Evolutionary conservation across 2,888 invertebrate species (phyloP).

Genomic region (Amphipyra berbera): DNA sequence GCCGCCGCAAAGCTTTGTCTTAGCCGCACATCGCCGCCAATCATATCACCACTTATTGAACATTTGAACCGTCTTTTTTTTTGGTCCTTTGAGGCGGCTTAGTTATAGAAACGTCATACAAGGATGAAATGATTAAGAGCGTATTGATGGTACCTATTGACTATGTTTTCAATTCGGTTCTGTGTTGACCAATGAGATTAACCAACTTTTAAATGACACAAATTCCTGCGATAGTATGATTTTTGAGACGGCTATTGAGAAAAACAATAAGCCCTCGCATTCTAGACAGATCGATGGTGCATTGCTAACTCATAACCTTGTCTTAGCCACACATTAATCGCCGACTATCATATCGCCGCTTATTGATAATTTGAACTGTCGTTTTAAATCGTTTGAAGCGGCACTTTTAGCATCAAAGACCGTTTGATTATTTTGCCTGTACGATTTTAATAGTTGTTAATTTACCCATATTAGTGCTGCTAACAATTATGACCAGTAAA

Average conservation of each 20-base stretch:
- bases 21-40: slow-evolving; percentile 72
- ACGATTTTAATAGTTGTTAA: too few relatives aligned
- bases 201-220: too few relatives aligned
- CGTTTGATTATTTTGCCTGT: too few relatives aligned
- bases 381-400: background rate
- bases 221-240: too few relatives aligned
- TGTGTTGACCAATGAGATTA: background rate
- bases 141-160: slow-evolving; percentile 5
- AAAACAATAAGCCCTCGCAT: too few relatives aligned
- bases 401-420: too few relatives aligned
- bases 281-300: too few relatives aligned
- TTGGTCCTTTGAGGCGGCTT: too few relatives aligned
- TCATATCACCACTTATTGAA: slow-evolving; percentile 69
- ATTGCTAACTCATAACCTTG: too few relatives aligned
- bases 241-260: too few relatives aligned
- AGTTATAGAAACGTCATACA: slow-evolving; percentile 4
- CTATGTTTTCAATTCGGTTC: slow-evolving; percentile 2
- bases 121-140: background rate
- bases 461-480: too few relatives aligned
- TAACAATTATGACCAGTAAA: too few relatives aligned
- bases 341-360: slow-evolving; percentile 75
- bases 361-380: slow-evolving; percentile 27
- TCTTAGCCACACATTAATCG: slow-evolving; percentile 63
- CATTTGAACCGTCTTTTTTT: slow-evolving; percentile 26
- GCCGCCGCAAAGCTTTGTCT: slow-evolving; percentile 72